phyloP scores from a whole-genome alignment of 2,113 vertebrate species.

The Callopanchax toddi region DNA sequence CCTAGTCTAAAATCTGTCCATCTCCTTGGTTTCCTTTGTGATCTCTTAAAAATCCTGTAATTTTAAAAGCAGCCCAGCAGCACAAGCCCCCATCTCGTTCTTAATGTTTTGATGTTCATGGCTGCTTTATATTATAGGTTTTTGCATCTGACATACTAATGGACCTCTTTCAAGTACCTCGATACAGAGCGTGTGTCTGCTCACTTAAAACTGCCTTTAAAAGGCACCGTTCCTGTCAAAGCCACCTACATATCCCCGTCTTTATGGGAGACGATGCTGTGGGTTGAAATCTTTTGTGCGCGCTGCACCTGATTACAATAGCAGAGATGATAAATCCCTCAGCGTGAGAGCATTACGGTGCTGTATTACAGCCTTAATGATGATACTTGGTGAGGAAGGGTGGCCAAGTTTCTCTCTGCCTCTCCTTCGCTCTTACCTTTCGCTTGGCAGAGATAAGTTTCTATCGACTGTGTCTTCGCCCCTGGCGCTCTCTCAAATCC shows the following conservation, averaged over 20 bases:
- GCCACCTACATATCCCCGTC: constrained; percentile 45
- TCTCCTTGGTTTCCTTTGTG: not conserved
- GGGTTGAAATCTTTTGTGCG: constrained; percentile 50
- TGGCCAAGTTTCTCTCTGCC: constrained; percentile 43
- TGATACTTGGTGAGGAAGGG: constrained; percentile 62
- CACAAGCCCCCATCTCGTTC: constrained; percentile 1
- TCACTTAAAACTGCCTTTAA: constrained; percentile 44
- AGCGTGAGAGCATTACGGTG: constrained; percentile 55
- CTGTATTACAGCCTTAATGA: constrained; percentile 55
- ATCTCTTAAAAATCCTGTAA: not conserved
- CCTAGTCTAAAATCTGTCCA: not conserved
- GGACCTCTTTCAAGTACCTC: constrained; percentile 37
- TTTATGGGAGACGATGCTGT: constrained; percentile 39
- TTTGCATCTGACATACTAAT: constrained; percentile 17
- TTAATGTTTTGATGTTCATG: constrained; percentile 13
- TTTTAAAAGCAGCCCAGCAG: constrained; percentile 7
- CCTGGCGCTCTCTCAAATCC: constrained; percentile 70
- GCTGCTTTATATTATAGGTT: constrained; percentile 20
- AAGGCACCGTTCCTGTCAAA: constrained; percentile 35
- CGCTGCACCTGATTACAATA: constrained; percentile 60
- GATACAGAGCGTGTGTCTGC: constrained; percentile 36
- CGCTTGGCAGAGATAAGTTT: constrained; percentile 67
- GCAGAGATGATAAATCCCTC: constrained; percentile 62
- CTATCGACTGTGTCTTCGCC: constrained; percentile 69
- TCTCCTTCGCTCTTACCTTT: constrained; percentile 52